These are phyloP conservation scores for Mohoua ochrocephala DNA, from an alignment of 2,113 vertebrate species.

Conservation along the genomic window DNA sequence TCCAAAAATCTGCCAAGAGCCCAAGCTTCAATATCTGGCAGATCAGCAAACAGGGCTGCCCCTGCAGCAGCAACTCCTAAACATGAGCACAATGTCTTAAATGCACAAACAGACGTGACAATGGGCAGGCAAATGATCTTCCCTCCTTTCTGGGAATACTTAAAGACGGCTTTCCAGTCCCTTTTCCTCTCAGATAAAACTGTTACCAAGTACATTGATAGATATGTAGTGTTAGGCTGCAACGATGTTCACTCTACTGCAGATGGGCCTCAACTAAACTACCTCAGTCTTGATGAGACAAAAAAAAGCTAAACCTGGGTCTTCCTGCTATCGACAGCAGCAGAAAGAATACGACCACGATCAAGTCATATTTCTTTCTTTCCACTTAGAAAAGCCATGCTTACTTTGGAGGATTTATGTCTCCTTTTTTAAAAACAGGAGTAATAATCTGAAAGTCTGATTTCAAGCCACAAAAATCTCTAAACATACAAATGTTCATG, in stretches of 20 bases:
- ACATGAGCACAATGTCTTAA: not conserved
- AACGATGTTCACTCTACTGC: not conserved
- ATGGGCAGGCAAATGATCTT: not conserved
- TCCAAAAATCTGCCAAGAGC: not conserved
- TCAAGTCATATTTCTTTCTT: not conserved
- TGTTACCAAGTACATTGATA: not conserved
- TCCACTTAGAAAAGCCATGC: not conserved
- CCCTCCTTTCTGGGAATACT: not conserved
- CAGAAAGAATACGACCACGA: not conserved
- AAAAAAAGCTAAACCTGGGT: not conserved
- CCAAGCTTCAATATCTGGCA: not conserved
- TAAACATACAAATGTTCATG: not conserved
- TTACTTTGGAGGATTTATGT: not conserved
- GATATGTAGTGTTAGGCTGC: not conserved
- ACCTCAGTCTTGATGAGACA: not conserved
- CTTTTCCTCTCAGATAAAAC: not conserved
- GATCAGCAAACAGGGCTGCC: not conserved
- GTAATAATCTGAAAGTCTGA: not conserved
- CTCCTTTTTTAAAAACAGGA: not conserved
- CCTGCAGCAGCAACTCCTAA: not conserved
- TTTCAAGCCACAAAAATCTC: not conserved
- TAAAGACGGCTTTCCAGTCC: not conserved
- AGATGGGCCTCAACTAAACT: not conserved
- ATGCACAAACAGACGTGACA: fast-evolving
- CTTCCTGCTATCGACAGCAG: not conserved